Percentiles rank a stretch among this genome's conserved stretches.
Evolutionary conservation across 2,797 vertebrate species (phyloP).

Genomic region (Urosaurus nigricauda): DNA sequence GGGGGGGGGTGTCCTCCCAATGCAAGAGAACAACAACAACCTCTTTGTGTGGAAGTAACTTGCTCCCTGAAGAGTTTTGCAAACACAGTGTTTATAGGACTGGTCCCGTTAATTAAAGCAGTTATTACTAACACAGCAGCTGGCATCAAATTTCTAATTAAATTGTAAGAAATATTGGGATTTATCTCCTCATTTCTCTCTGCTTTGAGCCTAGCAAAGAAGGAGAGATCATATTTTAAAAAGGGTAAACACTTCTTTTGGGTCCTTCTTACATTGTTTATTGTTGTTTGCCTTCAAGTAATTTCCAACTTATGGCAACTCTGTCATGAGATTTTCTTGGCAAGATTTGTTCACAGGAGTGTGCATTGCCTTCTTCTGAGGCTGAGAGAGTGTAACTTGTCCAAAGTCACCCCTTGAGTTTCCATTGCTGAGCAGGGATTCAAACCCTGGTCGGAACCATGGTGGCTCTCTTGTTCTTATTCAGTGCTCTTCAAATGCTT

Average conservation of each 20-base stretch:
- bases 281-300: too few species aligned
- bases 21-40: background rate
- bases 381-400: too few species aligned
- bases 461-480: too few species aligned
- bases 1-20: too few species aligned
- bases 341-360: too few species aligned
- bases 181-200: slow-evolving; percentile 18
- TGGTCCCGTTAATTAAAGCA: background rate
- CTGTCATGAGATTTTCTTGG: too few species aligned
- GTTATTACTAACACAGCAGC: slow-evolving; percentile 14
- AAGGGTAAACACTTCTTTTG: background rate
- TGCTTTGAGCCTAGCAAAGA: background rate
- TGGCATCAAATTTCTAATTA: slow-evolving; percentile 16
- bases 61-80: background rate
- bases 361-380: too few species aligned
- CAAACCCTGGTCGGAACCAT: too few species aligned
- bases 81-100: background rate
- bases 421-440: too few species aligned
- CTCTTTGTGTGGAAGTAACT: background rate
- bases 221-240: too few species aligned
- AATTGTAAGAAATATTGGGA: background rate
- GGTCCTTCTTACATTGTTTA: background rate
- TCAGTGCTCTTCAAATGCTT: background rate
- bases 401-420: too few species aligned
- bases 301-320: too few species aligned